A percentile compares a stretch with the other conserved stretches of the same genome.
Evolutionary conservation across 2,888 invertebrate genomes (phyloP).

Genomic region (Coronaproctus castanopsis): DNA sequence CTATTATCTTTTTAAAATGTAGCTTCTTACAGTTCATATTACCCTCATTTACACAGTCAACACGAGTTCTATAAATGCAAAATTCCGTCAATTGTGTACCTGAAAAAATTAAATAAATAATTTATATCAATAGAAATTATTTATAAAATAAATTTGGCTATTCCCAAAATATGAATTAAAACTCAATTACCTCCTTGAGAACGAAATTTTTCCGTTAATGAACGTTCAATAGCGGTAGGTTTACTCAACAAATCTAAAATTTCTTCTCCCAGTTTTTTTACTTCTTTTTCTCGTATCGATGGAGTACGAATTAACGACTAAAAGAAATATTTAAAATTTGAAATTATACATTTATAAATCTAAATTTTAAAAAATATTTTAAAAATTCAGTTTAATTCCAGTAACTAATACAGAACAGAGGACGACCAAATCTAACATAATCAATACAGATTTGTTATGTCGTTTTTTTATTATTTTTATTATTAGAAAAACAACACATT

Average conservation of each 20-base stretch:
- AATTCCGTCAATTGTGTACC: slow-evolving; percentile 82
- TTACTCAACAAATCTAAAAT: slow-evolving; percentile 81
- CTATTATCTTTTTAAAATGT: slow-evolving; percentile 93
- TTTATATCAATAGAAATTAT: background rate
- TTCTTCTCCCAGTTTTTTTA: slow-evolving; percentile 86
- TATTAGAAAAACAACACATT: no score
- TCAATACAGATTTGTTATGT: no score
- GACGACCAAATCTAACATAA: no score
- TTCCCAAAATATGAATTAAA: background rate
- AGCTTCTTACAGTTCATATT: slow-evolving; percentile 51
- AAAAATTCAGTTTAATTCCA: background rate
- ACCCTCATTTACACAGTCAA: slow-evolving; percentile 43
- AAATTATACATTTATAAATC: no score
- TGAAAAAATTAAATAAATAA: slow-evolving; percentile 18
- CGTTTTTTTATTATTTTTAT: no score
- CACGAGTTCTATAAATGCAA: slow-evolving; percentile 83
- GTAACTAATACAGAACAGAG: background rate
- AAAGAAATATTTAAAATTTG: no score
- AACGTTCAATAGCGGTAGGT: slow-evolving; percentile 88
- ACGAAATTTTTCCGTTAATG: slow-evolving; percentile 83
- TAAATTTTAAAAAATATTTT: background rate
- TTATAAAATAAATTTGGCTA: background rate
- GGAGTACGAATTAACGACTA: slow-evolving; percentile 59
- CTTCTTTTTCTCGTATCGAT: slow-evolving; percentile 85
- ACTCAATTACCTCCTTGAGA: slow-evolving; percentile 64